Base-by-base conservation (phyloP, 2,113 vertebrate genomes). In the Elachura formosa region DNA sequence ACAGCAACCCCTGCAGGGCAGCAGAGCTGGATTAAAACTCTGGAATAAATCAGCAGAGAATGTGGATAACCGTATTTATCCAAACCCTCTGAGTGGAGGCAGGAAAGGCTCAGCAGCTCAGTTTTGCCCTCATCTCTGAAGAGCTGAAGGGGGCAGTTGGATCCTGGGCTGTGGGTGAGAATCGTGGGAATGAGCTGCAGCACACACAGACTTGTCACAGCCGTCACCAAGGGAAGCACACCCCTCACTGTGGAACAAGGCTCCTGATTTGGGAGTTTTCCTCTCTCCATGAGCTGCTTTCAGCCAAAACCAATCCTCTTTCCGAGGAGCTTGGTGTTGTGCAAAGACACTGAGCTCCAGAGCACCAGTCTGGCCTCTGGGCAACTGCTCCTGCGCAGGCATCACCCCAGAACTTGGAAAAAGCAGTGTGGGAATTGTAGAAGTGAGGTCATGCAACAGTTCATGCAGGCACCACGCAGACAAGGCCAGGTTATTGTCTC, bases 361-460 rank as follows among this genome's bases (percentile, higher is more conserved):
- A 36, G 49, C 0, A 4, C 43, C 40, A 28, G 12, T 52, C n/a
- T 45, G 59, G 52, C 62, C 72, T 40, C 17, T 2, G 43, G 78
- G 34, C 28, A 1, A 1, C 5, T 8, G 36, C 49, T 40, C 62
- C 88, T 48, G 41, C 31, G 1, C 0, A 24, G 82, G 74, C 67
- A 71, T 4, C 63, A 67, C 55, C 79, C 28, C 17, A 21, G 68
- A 81, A 82, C 69, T 76, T 93, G 86, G 96, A 96, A 96, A 96
- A 97, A 97, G 97, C 95, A 96, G 77, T 22, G 33, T 24, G 3
- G 15, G 54, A 18, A 45, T 0, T 29, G 63, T 45, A 90, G 26
- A 9, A 48, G 90, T 41, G 64, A 94, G 48, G 18, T 76, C 98
- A 98, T 98, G 98, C 98, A 97, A 38, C 2, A 63, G 43, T 45